Conservation (phyloP, 2,113 vertebrate genomes). For the Tenrec ecaudatus region DNA sequence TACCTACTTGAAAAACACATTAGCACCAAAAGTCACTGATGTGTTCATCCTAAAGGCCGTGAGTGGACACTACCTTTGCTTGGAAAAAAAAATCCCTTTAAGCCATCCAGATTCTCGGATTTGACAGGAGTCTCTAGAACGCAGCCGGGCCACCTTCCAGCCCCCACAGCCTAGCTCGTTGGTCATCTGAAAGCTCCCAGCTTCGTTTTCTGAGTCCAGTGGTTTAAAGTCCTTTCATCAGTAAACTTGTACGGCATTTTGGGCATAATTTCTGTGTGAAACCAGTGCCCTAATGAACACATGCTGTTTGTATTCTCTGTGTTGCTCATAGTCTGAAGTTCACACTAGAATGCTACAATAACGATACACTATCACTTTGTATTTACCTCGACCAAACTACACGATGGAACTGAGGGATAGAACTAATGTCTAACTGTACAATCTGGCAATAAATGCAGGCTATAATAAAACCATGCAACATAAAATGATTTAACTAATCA, state of each 20-base stretch:
- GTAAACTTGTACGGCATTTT: conserved; percentile 6
- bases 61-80: background rate
- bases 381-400: background rate
- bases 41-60: background rate
- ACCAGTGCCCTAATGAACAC: background rate
- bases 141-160: background rate
- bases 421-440: background rate
- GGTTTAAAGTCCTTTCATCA: conserved; percentile 32
- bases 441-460: background rate
- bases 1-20: background rate
- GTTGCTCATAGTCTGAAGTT: conserved; percentile 21
- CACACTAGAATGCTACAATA: background rate
- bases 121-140: background rate
- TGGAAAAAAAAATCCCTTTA: background rate
- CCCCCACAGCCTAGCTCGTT: background rate
- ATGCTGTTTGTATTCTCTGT: background rate
- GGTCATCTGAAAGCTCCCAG: background rate
- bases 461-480: background rate
- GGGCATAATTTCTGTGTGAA: conserved; percentile 47
- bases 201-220: conserved; percentile 2
- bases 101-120: background rate
- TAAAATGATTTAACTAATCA: background rate
- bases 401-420: background rate
- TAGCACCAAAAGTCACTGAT: background rate
- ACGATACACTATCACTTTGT: background rate